A percentile compares a stretch with the other conserved stretches of the same genome.
Evolutionary conservation across 2,888 invertebrate species (phyloP).

Genomic region (Zygogramma bicolorata): DNA sequence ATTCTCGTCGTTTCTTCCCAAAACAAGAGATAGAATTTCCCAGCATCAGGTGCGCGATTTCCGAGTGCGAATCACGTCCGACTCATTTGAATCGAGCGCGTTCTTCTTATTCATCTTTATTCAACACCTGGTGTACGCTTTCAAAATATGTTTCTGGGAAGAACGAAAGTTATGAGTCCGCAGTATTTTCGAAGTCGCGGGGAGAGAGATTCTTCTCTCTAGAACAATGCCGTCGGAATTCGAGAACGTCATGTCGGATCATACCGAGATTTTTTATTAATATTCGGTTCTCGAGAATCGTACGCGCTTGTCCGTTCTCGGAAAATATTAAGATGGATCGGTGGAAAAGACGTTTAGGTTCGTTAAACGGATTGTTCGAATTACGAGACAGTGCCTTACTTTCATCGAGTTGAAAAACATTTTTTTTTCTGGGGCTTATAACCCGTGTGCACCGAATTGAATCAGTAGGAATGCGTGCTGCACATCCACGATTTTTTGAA

Average conservation of each 20-base stretch:
- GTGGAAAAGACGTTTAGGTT: too few species aligned
- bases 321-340: neutral
- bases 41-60: neutral
- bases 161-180: slow-evolving; percentile 4
- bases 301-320: neutral
- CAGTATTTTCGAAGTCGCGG: slow-evolving; percentile 22
- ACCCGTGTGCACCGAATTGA: too few species aligned
- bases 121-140: slow-evolving; percentile 30
- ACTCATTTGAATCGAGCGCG: neutral
- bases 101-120: slow-evolving; percentile 27
- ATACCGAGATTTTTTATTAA: neutral
- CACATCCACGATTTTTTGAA: too few species aligned
- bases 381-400: too few species aligned
- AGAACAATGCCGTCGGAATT: neutral
- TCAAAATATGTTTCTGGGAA: slow-evolving; percentile 28
- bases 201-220: slow-evolving; percentile 21
- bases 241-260: neutral
- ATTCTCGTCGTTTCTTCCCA: neutral
- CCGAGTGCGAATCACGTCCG: neutral
- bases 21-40: neutral
- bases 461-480: too few species aligned
- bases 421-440: too few species aligned
- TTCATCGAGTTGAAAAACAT: too few species aligned
- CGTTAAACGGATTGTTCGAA: too few species aligned
- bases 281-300: neutral